These are phyloP conservation scores for Microctonus aethiopoides DNA, from an alignment of 2,888 invertebrate species.

Conservation along the genomic window DNA sequence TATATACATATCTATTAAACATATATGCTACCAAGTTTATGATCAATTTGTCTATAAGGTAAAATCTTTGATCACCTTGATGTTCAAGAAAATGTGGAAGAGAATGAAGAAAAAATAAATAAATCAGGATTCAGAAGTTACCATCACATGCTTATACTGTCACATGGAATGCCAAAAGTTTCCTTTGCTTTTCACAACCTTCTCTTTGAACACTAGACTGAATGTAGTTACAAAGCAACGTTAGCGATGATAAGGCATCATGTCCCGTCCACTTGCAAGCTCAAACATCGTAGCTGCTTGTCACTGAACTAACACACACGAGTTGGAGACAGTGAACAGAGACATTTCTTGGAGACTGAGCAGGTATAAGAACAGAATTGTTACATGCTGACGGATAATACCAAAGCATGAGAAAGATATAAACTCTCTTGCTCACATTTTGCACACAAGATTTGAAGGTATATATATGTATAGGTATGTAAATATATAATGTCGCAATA, in stretches of 20 bases:
- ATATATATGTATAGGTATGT: no score
- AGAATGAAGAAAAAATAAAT: background rate
- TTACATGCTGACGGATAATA: background rate
- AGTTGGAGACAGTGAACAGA: background rate
- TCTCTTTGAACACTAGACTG: constrained; percentile 15
- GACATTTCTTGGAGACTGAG: background rate
- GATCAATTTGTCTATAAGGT: background rate
- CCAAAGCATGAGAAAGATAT: background rate
- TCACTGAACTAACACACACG: constrained; percentile 6
- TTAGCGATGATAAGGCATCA: constrained; percentile 25
- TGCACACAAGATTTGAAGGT: background rate
- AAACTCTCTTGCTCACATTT: background rate
- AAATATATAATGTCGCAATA: background rate
- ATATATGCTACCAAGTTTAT: background rate
- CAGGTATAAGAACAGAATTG: background rate
- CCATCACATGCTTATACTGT: background rate
- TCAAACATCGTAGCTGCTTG: constrained; percentile 14
- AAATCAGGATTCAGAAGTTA: constrained; percentile 8
- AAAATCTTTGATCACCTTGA: constrained; percentile 5
- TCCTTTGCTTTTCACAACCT: background rate
- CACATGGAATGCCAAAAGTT: background rate
- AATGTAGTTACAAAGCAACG: constrained; percentile 9
- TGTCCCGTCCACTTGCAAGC: constrained; percentile 22
- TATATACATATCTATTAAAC: background rate
- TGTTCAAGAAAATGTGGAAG: background rate